phyloP scores from a whole-genome alignment of 2,888 invertebrate genomes.

The Hypsopygia costalis region DNA sequence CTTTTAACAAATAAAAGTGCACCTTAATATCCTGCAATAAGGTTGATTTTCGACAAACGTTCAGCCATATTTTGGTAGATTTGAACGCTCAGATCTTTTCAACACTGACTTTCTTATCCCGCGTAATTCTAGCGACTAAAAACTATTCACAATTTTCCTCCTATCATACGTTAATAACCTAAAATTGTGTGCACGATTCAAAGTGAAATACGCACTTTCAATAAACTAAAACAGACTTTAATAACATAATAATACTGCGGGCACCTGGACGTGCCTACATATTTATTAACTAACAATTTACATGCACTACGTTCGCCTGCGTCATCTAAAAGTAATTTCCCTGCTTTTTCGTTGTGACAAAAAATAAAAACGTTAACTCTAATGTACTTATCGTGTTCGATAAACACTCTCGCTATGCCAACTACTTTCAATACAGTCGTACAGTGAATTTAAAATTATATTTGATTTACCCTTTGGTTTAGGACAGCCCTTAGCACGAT shows the following conservation, averaged over 20 bases:
- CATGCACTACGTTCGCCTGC: not conserved
- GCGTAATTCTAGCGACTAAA: not conserved
- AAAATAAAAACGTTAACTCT: not conserved
- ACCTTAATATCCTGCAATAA: too few species aligned
- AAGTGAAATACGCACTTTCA: slow-evolving; percentile 6
- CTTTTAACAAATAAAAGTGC: too few species aligned
- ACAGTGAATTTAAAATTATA: too few species aligned
- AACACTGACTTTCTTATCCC: not conserved
- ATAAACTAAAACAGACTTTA: slow-evolving; percentile 27
- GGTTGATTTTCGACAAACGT: too few species aligned
- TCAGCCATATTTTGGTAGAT: too few species aligned
- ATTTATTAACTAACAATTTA: slow-evolving; percentile 4
- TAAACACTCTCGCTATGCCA: too few species aligned
- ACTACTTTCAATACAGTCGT: too few species aligned
- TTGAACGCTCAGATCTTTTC: too few species aligned
- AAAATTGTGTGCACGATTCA: not conserved
- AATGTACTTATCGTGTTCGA: not conserved
- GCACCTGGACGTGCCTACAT: slow-evolving; percentile 14
- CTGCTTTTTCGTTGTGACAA: not conserved
- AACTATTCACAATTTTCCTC: too few species aligned
- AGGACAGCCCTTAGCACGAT: too few species aligned
- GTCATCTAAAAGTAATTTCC: not conserved
- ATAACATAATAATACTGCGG: slow-evolving; percentile 45
- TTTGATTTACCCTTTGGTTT: too few species aligned
- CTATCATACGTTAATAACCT: not conserved